Conservation (phyloP, 2,113 vertebrate species). For the Podilymbus podiceps region DNA sequence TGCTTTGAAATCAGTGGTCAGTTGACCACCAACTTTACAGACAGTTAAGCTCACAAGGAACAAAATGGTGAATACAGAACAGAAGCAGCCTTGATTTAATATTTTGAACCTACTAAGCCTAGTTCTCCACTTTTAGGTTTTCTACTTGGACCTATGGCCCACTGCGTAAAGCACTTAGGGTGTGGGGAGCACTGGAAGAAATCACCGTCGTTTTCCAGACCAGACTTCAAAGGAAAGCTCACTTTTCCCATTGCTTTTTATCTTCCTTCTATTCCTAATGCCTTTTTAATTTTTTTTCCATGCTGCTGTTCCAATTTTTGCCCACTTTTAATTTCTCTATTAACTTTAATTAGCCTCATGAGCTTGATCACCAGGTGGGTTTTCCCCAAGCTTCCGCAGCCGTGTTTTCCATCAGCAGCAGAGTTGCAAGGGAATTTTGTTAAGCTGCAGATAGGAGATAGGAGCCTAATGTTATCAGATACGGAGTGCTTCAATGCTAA, state of each 20-base stretch:
- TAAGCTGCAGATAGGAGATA: constrained; percentile 27
- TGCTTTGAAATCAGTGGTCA: neutral
- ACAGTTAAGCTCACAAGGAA: neutral
- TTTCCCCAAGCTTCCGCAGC: constrained; percentile 68
- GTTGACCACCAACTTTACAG: neutral
- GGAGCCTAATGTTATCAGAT: neutral
- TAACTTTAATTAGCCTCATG: constrained; percentile 74
- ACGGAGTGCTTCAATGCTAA: neutral
- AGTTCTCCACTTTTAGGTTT: neutral
- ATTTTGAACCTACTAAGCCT: neutral
- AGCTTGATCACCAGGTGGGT: constrained; percentile 73
- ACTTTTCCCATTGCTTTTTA: constrained; percentile 15
- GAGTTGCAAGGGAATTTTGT: constrained; percentile 39
- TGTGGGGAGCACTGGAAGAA: neutral
- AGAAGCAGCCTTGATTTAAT: neutral
- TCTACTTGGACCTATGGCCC: neutral
- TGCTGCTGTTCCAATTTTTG: neutral
- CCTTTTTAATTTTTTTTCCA: neutral
- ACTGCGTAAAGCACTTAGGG: neutral
- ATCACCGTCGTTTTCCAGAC: neutral
- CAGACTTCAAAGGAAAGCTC: neutral
- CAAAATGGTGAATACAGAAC: neutral
- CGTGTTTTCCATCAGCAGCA: constrained; percentile 44
- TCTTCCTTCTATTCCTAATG: neutral
- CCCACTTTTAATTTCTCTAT: constrained; percentile 70